Evolutionary conservation across 2,797 vertebrate genomes (phyloP), one percentile per base, ranked within the genome.

Genomic region (Artibeus jamaicensis): DNA sequence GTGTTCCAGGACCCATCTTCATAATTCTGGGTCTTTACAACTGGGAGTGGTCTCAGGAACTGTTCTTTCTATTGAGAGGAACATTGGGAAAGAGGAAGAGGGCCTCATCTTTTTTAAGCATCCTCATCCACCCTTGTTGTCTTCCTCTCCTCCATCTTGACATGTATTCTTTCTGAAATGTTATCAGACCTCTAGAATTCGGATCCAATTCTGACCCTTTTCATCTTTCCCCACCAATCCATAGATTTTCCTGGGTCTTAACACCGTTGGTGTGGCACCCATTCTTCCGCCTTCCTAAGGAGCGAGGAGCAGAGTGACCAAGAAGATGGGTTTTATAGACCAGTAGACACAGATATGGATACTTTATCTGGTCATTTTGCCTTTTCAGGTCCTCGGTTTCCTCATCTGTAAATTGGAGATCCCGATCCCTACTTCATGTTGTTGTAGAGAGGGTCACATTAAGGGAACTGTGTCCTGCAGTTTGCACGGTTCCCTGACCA

Each of bases 401-500:
- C 68, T 88, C 37, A 12, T 48, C 48, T 73, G 22, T n/a, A 37
- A 9, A 44, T 10, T 7, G 12, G n/a, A 73, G n/a, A 74, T 2
- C 12, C 46, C n/a, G 59, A 22, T 73, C 39, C 37, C 73, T 14
- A 2, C 57, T 10, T 10, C n/a, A 7, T 2, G 16, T 42, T 2
- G 11, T 14, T 24, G 11, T 34, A 19, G 24, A 29, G 29, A 79
- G 15, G 37, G 48, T 32, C 21, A 5, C 26, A 32, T 22, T 8
- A 32, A 37, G 24, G 71, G 39, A 19, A 0, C 2, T 15, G 62
- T 32, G 16, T 10, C 15, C 9, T 5, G 5, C 5, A 3, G 0
- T 2, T 3, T 16, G 7, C 14, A 24, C 5, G 1, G 22, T 29
- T 34, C n/a, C 19, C n/a, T 34, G 37, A 19, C 3, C 5, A 3